Evolutionary conservation across 1,140 invertebrate genomes (phyloP), one percentile per base, ranked within the genome.

Genomic region (Phymorhynchus buccinoides): DNA sequence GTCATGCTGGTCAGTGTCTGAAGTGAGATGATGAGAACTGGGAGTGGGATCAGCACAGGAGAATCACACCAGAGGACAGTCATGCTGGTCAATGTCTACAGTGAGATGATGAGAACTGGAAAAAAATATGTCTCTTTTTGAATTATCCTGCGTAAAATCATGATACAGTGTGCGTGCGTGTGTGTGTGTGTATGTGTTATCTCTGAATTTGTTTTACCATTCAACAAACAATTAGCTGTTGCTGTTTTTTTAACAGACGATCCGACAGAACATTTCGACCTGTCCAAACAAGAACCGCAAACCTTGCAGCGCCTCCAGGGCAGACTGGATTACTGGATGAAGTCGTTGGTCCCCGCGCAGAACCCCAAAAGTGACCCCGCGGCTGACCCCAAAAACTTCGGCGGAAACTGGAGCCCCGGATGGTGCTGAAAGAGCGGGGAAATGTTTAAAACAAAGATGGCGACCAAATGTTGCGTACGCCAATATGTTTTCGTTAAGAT

Each of bases 391-490:
- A 79, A 86, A 68, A 32, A 88, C 66, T 89, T 48, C 30, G 85
- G 62, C 22, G 81, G 87, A 3, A 56, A 73, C 22, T 89, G 87
- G 88, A 83, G 66, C 32, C 88, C 88, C 9, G 88, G 88, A 22
- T 88, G 88, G 88, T 88, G 88, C 75, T 88, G 39, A 42, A 9
- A n/a, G n/a, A n/a, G n/a, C n/a, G n/a, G n/a, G n/a, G n/a, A n/a
- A n/a, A n/a, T n/a, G n/a, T n/a, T n/a, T n/a, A n/a, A n/a, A n/a
- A n/a, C n/a, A n/a, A n/a, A n/a, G n/a, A n/a, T n/a, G n/a, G n/a
- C n/a, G n/a, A n/a, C n/a, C n/a, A n/a, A n/a, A n/a, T n/a, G n/a
- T n/a, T n/a, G n/a, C n/a, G n/a, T n/a, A n/a, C n/a, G n/a, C n/a
- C n/a, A n/a, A n/a, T n/a, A n/a, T n/a, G n/a, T n/a, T n/a, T n/a